Base-by-base conservation (phyloP, 2,888 invertebrate species). In the Hypolimnas misippus region DNA sequence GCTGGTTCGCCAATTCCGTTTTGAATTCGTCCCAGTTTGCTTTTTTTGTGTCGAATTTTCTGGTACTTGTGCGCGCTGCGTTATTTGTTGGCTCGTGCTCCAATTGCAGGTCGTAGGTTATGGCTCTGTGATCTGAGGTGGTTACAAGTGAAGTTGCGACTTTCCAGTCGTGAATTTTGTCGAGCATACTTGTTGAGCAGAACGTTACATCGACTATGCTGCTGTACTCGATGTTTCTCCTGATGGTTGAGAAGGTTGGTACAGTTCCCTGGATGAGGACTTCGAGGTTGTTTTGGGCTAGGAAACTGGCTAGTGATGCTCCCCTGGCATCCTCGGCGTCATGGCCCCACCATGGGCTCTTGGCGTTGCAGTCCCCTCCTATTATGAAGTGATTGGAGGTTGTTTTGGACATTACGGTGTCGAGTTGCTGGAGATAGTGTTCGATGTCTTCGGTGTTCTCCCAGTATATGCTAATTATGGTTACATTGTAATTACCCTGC, bases 281-380 rank as follows among this genome's bases (percentile, higher is more conserved):
- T 35, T 35, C 35, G 2, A 35, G 35, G 6, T 35, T 12, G 25
- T 35, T 3, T 10, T 75, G 69, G 0, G 63, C 58, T 0, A 73
- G 46, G 2, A 53, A 12, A 0, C 54, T 61, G 0, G 57, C 17
- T 29, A 70, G 1, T 0, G 57, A 51, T 4, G 68, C 68, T 0
- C 72, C 70, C 31, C 64, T 56, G 0, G 55, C 7, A 25, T 65
- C 46, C n/a, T 59, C 31, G 8, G 14, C 10, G 2, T 6, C 6
- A 38, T 57, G 40, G n/a, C 62, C 61, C 68, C 64, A 65, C 69
- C 68, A 58, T 10, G 55, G 14, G 56, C 57, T 57, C 52, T 61
- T 57, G 10, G 65, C 57, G 42, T 65, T 57, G 8, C 14, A 58
- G 25, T 68, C 61, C 10, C 66, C 59, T 57, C 63, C 65, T 2